Percentiles rank a stretch among this genome's conserved stretches.
Conservation (phyloP, 1,140 invertebrate species). For the Aleiodes sp. region DNA sequence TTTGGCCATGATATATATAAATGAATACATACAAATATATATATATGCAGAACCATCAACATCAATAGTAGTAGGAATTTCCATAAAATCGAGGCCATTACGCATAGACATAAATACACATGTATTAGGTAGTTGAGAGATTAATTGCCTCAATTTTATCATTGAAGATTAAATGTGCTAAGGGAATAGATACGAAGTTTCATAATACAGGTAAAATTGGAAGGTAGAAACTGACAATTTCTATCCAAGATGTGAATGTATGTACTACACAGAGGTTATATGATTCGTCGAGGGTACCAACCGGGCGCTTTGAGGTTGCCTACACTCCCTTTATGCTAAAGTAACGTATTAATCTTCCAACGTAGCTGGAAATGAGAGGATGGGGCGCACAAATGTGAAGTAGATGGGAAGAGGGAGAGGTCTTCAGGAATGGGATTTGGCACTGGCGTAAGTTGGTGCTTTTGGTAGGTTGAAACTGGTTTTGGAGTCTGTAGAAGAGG, state of each 20-base stretch:
- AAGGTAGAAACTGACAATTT: neutral
- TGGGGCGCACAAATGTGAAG: too few relatives aligned
- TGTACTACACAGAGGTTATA: neutral
- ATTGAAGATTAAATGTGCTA: neutral
- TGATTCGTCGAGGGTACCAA: neutral
- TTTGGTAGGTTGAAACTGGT: neutral
- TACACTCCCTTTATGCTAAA: neutral
- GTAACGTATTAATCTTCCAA: slow-evolving; percentile 11
- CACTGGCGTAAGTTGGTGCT: neutral
- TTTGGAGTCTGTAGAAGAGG: neutral
- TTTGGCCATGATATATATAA: neutral
- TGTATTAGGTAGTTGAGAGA: neutral
- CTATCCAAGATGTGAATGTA: neutral
- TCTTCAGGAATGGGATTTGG: neutral
- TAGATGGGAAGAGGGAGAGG: neutral
- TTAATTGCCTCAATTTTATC: neutral
- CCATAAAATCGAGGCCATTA: slow-evolving; percentile 13
- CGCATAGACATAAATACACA: neutral
- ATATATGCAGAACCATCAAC: neutral
- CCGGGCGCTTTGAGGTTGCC: neutral
- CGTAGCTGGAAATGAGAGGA: neutral
- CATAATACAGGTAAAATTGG: neutral
- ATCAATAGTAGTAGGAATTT: neutral
- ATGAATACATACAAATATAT: too few relatives aligned
- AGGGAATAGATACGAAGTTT: neutral